These are phyloP conservation scores for Premnoplex brunnescens DNA, from an alignment of 2,797 vertebrate genomes.

Conservation along the genomic window DNA sequence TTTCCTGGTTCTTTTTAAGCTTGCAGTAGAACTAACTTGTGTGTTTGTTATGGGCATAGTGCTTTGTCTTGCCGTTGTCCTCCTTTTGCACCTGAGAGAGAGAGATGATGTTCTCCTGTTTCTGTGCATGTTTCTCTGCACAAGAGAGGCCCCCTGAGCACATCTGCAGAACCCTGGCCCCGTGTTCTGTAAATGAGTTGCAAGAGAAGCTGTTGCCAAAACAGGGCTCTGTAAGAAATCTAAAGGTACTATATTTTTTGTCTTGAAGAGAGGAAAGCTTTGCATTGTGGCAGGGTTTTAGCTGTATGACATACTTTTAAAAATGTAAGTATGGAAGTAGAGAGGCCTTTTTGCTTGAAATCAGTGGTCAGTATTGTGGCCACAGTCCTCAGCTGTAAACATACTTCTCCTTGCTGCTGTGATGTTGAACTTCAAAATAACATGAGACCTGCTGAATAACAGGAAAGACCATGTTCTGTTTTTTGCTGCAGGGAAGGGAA, in stretches of 20 bases:
- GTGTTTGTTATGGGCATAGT: neutral
- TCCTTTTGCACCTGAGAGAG: neutral
- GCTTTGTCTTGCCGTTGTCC: neutral
- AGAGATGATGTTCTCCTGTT: neutral
- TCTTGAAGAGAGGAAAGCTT: neutral
- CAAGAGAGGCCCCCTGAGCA: neutral
- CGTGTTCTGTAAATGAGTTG: neutral
- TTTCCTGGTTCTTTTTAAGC: neutral
- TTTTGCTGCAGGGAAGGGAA: neutral
- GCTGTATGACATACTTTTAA: neutral
- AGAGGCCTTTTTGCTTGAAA: neutral
- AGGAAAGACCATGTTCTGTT: neutral
- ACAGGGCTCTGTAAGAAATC: neutral
- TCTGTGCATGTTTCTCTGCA: neutral
- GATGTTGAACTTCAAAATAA: conserved; percentile 5
- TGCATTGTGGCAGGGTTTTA: neutral
- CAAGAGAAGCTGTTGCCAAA: neutral
- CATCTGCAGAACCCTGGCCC: neutral
- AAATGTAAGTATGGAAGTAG: neutral
- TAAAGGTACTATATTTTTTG: neutral
- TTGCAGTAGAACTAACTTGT: neutral
- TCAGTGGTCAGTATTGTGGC: neutral
- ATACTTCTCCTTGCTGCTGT: fast-evolving
- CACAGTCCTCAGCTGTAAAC: neutral
- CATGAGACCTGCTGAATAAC: conserved; percentile 27